Percentiles rank a stretch among this genome's conserved stretches.
Evolutionary conservation across 2,797 vertebrate species (phyloP).

Genomic region (Gymnoscopelus braueri): DNA sequence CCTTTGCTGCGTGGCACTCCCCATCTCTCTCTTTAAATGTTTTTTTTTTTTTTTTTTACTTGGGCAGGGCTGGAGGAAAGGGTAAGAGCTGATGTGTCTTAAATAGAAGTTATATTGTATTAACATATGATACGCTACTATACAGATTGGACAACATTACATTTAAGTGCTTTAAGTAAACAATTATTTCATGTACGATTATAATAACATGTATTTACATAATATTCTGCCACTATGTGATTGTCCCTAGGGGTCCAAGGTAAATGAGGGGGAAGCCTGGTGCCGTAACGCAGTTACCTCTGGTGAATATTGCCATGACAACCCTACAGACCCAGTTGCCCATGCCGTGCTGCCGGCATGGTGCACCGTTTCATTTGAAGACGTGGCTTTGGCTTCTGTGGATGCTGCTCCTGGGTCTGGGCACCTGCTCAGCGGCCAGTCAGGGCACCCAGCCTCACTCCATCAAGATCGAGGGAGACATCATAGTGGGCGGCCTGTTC

Average conservation of each 20-base stretch:
- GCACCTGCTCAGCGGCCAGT: conserved; percentile 58
- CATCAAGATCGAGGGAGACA: conserved; percentile 90
- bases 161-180: too few relatives aligned
- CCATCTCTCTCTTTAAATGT: too few relatives aligned
- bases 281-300: conserved; percentile 60
- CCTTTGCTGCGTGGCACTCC: too few relatives aligned
- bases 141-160: too few relatives aligned
- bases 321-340: conserved; percentile 48
- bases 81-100: conserved; percentile 66
- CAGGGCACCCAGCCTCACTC: conserved; percentile 82
- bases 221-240: background rate
- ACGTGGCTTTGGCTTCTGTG: conserved; percentile 62
- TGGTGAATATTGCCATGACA: conserved; percentile 73
- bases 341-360: conserved; percentile 43
- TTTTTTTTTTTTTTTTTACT: too few relatives aligned
- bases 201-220: background rate
- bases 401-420: conserved; percentile 59
- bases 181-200: background rate
- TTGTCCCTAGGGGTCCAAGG: conserved; percentile 62
- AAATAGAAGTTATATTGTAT: too few relatives aligned
- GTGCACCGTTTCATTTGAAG: conserved; percentile 7
- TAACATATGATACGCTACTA: too few relatives aligned
- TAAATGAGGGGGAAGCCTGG: conserved; percentile 69
- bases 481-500: conserved; percentile 91
- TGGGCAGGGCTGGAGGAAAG: conserved; percentile 89